Conservation (phyloP, 1,140 invertebrate genomes). For the Eufriesea mexicana region DNA sequence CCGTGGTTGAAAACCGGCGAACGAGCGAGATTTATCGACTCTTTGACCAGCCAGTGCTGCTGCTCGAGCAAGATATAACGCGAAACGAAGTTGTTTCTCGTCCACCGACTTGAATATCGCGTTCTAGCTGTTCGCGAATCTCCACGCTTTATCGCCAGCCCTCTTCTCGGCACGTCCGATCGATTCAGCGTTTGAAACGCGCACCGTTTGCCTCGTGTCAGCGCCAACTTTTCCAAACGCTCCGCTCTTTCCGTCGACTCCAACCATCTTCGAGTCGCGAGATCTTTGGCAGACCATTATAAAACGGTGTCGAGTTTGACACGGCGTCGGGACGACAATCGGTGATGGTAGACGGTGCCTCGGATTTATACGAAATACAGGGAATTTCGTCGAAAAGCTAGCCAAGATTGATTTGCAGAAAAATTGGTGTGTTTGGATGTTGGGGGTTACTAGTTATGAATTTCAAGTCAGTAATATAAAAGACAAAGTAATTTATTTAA, state of each 20-base stretch:
- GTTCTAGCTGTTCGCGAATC: background rate
- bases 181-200: background rate
- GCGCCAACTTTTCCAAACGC: background rate
- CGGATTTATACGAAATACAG: background rate
- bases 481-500: too few species aligned
- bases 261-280: background rate
- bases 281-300: background rate
- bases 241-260: background rate
- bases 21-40: slow-evolving; percentile 17
- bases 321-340: background rate
- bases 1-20: background rate
- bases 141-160: background rate
- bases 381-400: too few species aligned
- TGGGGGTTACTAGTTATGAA: too few species aligned
- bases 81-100: background rate
- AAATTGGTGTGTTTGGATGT: too few species aligned
- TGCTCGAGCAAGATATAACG: background rate
- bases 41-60: background rate
- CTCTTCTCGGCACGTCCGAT: background rate
- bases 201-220: background rate
- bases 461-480: too few species aligned
- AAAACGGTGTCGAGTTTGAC: background rate
- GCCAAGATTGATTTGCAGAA: too few species aligned
- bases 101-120: background rate
- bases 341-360: background rate